Conservation (phyloP, 64 coral and sea anemone genomes). For the Actinia equina region DNA sequence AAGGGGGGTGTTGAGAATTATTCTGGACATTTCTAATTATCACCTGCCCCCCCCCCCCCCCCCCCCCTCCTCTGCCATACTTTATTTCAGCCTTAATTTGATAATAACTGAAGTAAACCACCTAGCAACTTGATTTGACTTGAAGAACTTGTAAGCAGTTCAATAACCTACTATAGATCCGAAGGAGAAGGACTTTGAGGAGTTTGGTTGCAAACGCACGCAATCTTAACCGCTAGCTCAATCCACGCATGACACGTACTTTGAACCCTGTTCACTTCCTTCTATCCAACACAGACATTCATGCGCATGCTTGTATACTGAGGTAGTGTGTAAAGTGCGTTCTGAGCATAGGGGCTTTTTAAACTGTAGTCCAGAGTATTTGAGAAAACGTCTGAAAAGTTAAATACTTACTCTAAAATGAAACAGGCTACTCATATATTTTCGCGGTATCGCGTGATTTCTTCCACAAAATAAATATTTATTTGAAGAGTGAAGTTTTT, state of each 20-base stretch:
- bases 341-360: background rate
- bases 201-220: background rate
- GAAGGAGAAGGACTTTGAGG: background rate
- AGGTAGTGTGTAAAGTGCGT: no score
- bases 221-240: background rate
- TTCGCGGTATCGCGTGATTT: background rate
- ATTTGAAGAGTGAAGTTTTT: background rate
- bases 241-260: background rate
- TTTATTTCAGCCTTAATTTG: no score
- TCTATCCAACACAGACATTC: background rate
- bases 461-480: background rate
- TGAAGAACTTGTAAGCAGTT: background rate
- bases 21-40: no score
- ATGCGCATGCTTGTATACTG: no score
- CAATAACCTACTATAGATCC: background rate
- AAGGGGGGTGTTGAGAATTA: no score
- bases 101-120: background rate
- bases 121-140: background rate
- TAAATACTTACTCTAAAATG: background rate
- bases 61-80: no score
- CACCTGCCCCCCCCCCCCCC: no score
- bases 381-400: background rate
- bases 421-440: background rate
- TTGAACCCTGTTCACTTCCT: background rate
- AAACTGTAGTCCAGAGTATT: background rate